Percentiles rank a stretch among this genome's conserved stretches.
Evolutionary conservation across 2,888 invertebrate species (phyloP).

Genomic region (Pimpla rufipes): DNA sequence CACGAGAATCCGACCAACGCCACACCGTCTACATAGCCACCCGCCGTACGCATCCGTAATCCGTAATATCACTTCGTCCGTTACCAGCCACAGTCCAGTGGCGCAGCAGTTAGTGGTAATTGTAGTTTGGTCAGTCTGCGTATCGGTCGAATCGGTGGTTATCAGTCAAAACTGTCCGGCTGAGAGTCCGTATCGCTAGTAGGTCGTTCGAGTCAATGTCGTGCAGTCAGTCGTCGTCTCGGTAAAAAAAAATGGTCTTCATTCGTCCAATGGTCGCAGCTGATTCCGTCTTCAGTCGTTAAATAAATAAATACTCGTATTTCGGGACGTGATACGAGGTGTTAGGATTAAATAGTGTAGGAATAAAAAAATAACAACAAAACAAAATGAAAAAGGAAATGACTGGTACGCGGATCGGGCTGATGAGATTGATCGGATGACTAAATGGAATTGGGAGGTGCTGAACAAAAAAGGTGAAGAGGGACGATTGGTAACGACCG

Average conservation of each 20-base stretch:
- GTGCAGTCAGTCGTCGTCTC: background rate
- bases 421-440: slow-evolving; percentile 49
- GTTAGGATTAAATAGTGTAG: background rate
- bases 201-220: slow-evolving; percentile 21
- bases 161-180: slow-evolving; percentile 30
- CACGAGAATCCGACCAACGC: slow-evolving; percentile 56
- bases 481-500: slow-evolving; percentile 31
- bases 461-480: background rate
- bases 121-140: background rate
- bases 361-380: background rate
- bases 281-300: slow-evolving; percentile 21
- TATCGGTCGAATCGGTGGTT: slow-evolving; percentile 22
- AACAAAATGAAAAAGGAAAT: slow-evolving; percentile 24
- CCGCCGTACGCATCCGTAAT: slow-evolving; percentile 68
- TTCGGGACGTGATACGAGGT: background rate
- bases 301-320: slow-evolving; percentile 23
- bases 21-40: slow-evolving; percentile 42
- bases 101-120: slow-evolving; percentile 7
- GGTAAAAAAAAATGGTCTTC: background rate
- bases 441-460: slow-evolving; percentile 9
- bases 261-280: slow-evolving; percentile 1
- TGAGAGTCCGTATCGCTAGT: slow-evolving; percentile 42
- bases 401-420: slow-evolving; percentile 34
- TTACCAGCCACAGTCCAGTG: slow-evolving; percentile 48
- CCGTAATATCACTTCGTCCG: slow-evolving; percentile 67